Evolutionary conservation across 2,797 vertebrate species (phyloP), one percentile per base, ranked within the genome.

Genomic region (Bradypus variegatus): DNA sequence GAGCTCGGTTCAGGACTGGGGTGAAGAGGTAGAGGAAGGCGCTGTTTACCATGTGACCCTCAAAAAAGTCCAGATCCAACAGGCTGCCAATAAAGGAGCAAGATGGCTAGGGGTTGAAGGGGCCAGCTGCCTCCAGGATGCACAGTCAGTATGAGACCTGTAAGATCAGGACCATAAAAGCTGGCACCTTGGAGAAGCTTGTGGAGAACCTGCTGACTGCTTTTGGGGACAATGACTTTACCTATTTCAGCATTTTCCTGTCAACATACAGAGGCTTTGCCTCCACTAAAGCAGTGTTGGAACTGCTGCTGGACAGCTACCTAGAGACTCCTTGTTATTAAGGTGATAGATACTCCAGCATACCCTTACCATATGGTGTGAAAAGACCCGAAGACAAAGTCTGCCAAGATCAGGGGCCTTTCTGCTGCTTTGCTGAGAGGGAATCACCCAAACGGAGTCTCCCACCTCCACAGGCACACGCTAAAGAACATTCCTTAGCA

Each of bases 21-120:
- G 98, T 95, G 98, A 99, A 98, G 99, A 99, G 97, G 98, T 98
- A 31, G 99, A 99, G 98, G 99, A 99, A 95, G 99, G 98, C 94
- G 99, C 99, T 91, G 96, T 99, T 96, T 99, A 99, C 98, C 98
- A 98, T 82, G 98, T 99, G 97, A 99, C 98, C 83, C 98, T 99
- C 90, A 99, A 98, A 96, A 98, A 98, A 97, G 98, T 99, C 96
- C 98, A 99, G 97, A 99, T 99, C 94, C 98, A 99, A 95, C 99
- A 99, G 97, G 98, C 98, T 5, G 98, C 99, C 96, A 99, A 98
- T 98, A 99, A 99, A 98, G 99, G 99, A 96, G 99, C 98, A 0
- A 97, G 99, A 97, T 99, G 98, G 98, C 98, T 99, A 55, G 99
- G 98, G 98, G 99, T 99, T 82, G 98, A 99, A 96, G 98, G 98